Evolutionary conservation across 2,888 invertebrate species (phyloP).

Genomic region (Zhuqinia jingwanae): DNA sequence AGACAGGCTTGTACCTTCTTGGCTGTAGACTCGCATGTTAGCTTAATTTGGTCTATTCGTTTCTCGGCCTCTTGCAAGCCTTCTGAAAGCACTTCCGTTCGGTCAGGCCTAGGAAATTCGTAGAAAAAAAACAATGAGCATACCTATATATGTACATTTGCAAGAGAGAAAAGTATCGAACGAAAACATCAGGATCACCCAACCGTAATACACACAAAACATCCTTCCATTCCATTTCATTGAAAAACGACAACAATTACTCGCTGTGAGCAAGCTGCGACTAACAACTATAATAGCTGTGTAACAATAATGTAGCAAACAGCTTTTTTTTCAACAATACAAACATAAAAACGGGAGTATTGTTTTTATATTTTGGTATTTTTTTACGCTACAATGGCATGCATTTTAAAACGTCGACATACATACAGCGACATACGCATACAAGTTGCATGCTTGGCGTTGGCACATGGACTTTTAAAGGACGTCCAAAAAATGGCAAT

Average conservation of each 20-base stretch:
- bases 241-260: background rate
- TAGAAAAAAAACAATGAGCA: background rate
- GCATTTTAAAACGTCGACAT: too few relatives aligned
- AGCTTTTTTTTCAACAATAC: too few relatives aligned
- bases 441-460: too few relatives aligned
- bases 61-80: slow-evolving; percentile 91
- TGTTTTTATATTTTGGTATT: too few relatives aligned
- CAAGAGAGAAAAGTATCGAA: slow-evolving; percentile 30
- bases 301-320: too few relatives aligned
- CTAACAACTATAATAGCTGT: background rate
- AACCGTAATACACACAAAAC: slow-evolving; percentile 15
- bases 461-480: too few relatives aligned
- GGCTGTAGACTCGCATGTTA: slow-evolving; percentile 83
- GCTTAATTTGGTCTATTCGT: slow-evolving; percentile 89
- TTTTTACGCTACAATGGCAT: too few relatives aligned
- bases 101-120: slow-evolving; percentile 86
- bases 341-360: too few relatives aligned
- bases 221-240: background rate
- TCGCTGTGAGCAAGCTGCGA: background rate
- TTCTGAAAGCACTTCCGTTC: slow-evolving; percentile 90
- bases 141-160: background rate
- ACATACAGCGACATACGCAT: too few relatives aligned
- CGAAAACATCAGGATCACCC: slow-evolving; percentile 51
- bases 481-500: too few relatives aligned
- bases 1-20: slow-evolving; percentile 82